Conservation (phyloP, 2,113 vertebrate genomes). For the Erythrocercus mccallii region DNA sequence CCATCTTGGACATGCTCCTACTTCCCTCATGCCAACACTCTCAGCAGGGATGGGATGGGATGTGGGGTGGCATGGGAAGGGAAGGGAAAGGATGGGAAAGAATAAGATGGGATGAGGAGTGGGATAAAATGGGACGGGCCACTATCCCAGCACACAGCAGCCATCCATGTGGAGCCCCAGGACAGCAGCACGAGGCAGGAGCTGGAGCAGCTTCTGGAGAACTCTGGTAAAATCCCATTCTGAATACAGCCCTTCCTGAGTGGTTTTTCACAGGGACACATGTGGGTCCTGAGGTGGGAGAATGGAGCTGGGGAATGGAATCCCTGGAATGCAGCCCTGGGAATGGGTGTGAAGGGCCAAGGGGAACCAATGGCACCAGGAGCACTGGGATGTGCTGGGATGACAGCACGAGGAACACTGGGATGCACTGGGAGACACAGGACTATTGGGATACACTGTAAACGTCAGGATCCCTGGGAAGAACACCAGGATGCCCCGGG, state of each 20-base stretch:
- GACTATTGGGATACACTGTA: neutral
- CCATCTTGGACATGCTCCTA: neutral
- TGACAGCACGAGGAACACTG: neutral
- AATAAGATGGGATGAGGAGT: no score
- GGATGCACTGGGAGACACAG: neutral
- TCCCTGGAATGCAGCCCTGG: neutral
- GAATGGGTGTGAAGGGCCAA: neutral
- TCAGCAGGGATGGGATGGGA: neutral
- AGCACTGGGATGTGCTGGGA: neutral
- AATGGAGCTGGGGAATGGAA: neutral
- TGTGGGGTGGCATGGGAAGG: neutral
- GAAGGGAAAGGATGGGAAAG: neutral
- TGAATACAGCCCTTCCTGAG: neutral
- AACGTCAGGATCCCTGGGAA: neutral
- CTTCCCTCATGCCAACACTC: accelerated
- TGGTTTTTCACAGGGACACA: neutral
- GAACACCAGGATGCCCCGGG: neutral
- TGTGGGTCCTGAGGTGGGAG: accelerated
- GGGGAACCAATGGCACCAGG: neutral
- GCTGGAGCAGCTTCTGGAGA: neutral
- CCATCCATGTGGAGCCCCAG: accelerated
- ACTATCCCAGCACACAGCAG: neutral
- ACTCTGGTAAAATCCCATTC: neutral
- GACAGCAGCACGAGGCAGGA: neutral
- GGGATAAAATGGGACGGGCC: neutral